Evolutionary conservation across 2,888 invertebrate species (phyloP), one percentile per base, ranked within the genome.

Genomic region (Drosophila fulvimacula): DNA sequence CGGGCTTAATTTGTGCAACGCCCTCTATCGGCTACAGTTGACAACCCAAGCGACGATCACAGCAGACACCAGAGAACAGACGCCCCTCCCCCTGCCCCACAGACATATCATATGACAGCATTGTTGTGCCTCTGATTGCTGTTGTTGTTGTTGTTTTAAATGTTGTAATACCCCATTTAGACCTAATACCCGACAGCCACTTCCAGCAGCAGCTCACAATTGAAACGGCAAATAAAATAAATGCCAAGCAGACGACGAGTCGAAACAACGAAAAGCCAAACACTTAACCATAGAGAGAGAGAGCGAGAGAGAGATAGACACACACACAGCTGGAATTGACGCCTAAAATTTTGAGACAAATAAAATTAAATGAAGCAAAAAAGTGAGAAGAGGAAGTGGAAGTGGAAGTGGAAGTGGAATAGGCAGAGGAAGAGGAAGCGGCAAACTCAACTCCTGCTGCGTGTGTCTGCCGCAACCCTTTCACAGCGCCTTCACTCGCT

Each of bases 1-100:
- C 86, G 90, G 81, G 86, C 80, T 90, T 90, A 91, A 91, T 91
- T 90, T 90, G 91, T 88, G 86, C 82, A 83, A 75, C 87, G 73
- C 68, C 74, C 73, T 72, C 78, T 56, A 24, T 17, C 42, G 41
- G 56, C 21, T 46, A 60, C 65, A 84, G 57, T 81, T 69, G 74
- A 73, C 65, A 77, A 58, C 24, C 59, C 57, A 49, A 48, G 46
- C 46, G 30, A 27, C 67, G 27, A 41, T 57, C 69, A 68, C 53
- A 60, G 46, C 62, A 55, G 41, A 60, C 44, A 44, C 62, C 19
- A 32, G 7, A 32, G 34, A 41, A n/a, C 38, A 41, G 58, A 44
- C 61, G 55, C n/a, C 46, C 64, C 24, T 2, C 10, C 30, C 10
- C 10, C 30, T 7, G 1, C 0, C 30, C 7, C 30, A 36, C 41